Percentiles rank a stretch among this genome's conserved stretches.
Evolutionary conservation across 2,797 vertebrate genomes (phyloP).

Genomic region (Rhinogobio ventralis): DNA sequence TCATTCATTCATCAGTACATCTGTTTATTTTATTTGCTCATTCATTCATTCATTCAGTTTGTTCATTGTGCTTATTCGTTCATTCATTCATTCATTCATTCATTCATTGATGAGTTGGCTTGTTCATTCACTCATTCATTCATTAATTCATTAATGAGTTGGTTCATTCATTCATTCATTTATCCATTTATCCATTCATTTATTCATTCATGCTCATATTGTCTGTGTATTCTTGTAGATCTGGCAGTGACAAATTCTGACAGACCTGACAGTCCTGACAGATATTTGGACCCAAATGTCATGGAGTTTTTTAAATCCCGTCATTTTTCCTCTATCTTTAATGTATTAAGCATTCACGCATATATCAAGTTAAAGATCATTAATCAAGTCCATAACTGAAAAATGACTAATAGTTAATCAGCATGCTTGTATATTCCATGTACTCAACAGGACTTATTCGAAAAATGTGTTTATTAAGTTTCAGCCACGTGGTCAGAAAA

Average conservation of each 20-base stretch:
- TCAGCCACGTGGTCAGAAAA: slow-evolving; percentile 16
- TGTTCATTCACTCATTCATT: not conserved
- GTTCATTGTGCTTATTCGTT: not conserved
- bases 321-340: not conserved
- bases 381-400: slow-evolving; percentile 6
- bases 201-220: not conserved
- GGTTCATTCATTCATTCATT: not conserved
- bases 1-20: not conserved
- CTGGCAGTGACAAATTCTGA: not conserved
- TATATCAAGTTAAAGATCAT: slow-evolving; percentile 11
- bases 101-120: not conserved
- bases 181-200: too few relatives aligned
- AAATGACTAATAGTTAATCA: slow-evolving; percentile 26
- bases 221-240: not conserved
- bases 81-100: not conserved
- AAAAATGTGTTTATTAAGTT: slow-evolving; percentile 23
- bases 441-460: slow-evolving; percentile 19
- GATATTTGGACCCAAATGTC: slow-evolving; percentile 3
- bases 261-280: not conserved
- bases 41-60: not conserved
- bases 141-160: not conserved
- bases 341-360: slow-evolving; percentile 20
- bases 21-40: not conserved
- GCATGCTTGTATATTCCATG: slow-evolving; percentile 2
- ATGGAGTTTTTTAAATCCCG: not conserved